Evolutionary conservation across 2,888 invertebrate genomes (phyloP), one percentile per base, ranked within the genome.

Genomic region (Netelia melanura): DNA sequence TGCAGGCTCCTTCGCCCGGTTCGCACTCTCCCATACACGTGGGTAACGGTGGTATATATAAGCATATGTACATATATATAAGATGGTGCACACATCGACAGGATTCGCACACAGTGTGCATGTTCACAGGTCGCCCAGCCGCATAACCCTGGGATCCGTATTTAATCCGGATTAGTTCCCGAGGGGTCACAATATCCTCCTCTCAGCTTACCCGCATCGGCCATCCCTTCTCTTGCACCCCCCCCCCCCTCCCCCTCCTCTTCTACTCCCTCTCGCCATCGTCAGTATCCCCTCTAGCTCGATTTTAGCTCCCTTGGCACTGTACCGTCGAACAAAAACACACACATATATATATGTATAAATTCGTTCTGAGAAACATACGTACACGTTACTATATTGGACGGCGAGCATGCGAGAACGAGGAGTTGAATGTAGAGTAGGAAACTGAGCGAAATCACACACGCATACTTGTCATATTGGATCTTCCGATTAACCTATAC

Each of bases 121-220:
- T 89, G 91, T 90, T 90, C 92, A 90, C 91, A 90, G 91, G 90
- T 93, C 91, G 91, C 90, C 91, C 89, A 89, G 92, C 90, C 92
- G 87, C 90, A 91, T 91, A 91, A 90, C 90, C 86, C 90, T 88
- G 91, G 91, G 91, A 92, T 92, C 92, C 88, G 88, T 89, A 90
- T 90, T 92, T 93, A 93, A 93, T 93, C 93, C 93, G 93, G 93
- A 93, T 93, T 93, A 93, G 92, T 91, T 89, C 88, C 89, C 90
- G 91, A 93, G 93, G 79, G 93, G 93, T 93, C 93, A 93, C 91
- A 92, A 92, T 93, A 91, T 92, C 92, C 91, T 90, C 88, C 91
- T 90, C 90, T 90, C 89, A 30, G 89, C 89, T 89, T 89, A 89
- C 87, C 86, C 86, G 86, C 85, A 85, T 87, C 89, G 88, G 87